Evolutionary conservation across 2,888 invertebrate genomes (phyloP).

Genomic region (Sthenelais limicola): DNA sequence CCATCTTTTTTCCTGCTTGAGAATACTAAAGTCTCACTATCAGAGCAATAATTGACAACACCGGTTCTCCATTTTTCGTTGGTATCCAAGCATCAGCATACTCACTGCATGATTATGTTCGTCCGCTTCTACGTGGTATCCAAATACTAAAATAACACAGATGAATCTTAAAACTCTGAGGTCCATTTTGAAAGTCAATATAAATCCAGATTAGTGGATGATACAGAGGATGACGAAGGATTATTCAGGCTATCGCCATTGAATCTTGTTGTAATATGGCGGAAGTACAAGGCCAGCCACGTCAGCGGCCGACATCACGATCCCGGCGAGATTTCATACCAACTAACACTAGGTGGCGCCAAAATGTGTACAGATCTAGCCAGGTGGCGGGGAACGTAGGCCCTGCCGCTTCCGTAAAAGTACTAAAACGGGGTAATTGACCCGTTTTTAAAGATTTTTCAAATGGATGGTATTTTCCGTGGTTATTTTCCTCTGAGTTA

Average conservation of each 20-base stretch:
- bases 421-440: no score
- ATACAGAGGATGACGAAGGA: conserved; percentile 3
- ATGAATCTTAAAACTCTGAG: conserved; percentile 37
- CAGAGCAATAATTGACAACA: no score
- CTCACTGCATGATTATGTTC: conserved; percentile 87
- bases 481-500: no score
- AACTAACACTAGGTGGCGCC: conserved; percentile 4
- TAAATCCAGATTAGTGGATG: conserved; percentile 14
- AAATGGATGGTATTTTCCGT: no score
- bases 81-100: conserved; percentile 55
- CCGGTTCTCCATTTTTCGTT: conserved; percentile 25
- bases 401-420: no score
- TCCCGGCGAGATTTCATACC: conserved; percentile 5
- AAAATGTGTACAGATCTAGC: no score
- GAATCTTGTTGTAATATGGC: conserved; percentile 35
- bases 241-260: conserved; percentile 14
- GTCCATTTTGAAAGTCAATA: conserved; percentile 38
- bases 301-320: conserved; percentile 28
- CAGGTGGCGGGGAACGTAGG: no score
- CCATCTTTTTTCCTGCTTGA: no score
- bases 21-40: no score
- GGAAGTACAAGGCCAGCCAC: conserved; percentile 27
- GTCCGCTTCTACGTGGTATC: conserved; percentile 74
- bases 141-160: conserved; percentile 43
- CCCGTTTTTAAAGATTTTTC: no score